Evolutionary conservation across 2,888 invertebrate genomes (phyloP).

Genomic region (Chloromyia formosa): DNA sequence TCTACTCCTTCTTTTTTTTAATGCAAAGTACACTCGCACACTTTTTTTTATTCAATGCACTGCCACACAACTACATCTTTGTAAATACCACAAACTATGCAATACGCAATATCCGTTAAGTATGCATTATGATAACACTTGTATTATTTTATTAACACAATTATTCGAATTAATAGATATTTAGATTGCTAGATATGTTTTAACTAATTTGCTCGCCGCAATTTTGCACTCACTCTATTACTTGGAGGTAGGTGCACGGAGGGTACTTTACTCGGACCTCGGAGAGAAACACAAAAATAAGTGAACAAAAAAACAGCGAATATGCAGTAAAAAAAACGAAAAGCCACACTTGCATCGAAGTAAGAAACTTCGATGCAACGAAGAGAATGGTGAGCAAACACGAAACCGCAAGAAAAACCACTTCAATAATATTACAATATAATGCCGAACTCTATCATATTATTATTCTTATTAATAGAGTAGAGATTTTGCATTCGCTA

Average conservation of each 20-base stretch:
- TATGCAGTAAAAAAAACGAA: neutral
- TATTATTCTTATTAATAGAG: no score
- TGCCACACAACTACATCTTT: no score
- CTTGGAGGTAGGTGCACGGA: no score
- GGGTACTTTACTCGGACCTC: no score
- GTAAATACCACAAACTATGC: neutral
- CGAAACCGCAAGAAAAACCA: conserved; percentile 37
- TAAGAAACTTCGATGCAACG: no score
- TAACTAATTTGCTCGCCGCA: no score
- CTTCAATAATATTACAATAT: conserved; percentile 39
- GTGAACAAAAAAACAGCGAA: no score
- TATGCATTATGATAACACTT: conserved; percentile 21
- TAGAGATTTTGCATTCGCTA: neutral
- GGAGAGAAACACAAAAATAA: no score
- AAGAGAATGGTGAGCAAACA: conserved; percentile 27
- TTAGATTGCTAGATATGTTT: conserved; percentile 7
- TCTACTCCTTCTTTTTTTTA: neutral
- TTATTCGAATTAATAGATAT: neutral
- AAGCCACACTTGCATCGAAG: neutral
- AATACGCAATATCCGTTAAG: conserved; percentile 13
- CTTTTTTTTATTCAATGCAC: no score
- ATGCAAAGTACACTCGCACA: neutral
- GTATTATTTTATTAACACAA: conserved; percentile 9
- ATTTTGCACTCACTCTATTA: no score
- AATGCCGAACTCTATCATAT: conserved; percentile 18